phyloP scores from a whole-genome alignment of 30 jellyfish, hydroid and myxozoan genomes.

The Aurelia aurita region DNA sequence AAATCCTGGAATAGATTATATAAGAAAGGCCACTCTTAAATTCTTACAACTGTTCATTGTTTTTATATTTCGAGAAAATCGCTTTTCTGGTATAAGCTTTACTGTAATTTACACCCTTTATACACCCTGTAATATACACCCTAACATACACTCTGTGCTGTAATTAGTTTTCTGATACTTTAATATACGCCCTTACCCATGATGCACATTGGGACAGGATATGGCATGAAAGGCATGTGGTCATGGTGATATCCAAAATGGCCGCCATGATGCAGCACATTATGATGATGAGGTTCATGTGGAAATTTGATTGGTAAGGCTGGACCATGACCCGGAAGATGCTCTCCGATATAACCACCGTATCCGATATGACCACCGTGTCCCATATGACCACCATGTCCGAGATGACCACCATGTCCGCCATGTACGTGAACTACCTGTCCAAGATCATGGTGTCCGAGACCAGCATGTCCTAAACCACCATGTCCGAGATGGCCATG shows the following conservation, averaged over 20 bases:
- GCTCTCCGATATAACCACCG: background rate
- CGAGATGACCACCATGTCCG: conserved; percentile 3
- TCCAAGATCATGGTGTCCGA: conserved; percentile 16
- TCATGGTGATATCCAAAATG: conserved; percentile 28
- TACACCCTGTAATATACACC: too few species aligned
- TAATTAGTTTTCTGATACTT: too few species aligned
- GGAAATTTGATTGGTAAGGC: conserved; percentile 21
- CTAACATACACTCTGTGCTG: too few species aligned
- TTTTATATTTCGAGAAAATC: too few species aligned
- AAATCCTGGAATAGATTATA: too few species aligned
- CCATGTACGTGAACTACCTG: conserved; percentile 1
- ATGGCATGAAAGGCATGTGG: conserved; percentile 34
- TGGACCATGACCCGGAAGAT: conserved; percentile 43
- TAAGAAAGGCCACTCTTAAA: too few species aligned
- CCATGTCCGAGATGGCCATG: conserved; percentile 17
- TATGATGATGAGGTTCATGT: conserved; percentile 12
- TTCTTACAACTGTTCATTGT: too few species aligned
- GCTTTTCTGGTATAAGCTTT: background rate
- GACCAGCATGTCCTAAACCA: conserved; percentile 1
- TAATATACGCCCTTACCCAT: conserved; percentile 44
- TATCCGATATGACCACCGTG: conserved; percentile 1
- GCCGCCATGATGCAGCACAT: conserved; percentile 19
- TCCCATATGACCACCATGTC: background rate
- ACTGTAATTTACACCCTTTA: too few species aligned
- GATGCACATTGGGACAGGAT: conserved; percentile 52